These are phyloP conservation scores for Monoplex corrugatus DNA, from an alignment of 2,888 invertebrate species.

Conservation along the genomic window DNA sequence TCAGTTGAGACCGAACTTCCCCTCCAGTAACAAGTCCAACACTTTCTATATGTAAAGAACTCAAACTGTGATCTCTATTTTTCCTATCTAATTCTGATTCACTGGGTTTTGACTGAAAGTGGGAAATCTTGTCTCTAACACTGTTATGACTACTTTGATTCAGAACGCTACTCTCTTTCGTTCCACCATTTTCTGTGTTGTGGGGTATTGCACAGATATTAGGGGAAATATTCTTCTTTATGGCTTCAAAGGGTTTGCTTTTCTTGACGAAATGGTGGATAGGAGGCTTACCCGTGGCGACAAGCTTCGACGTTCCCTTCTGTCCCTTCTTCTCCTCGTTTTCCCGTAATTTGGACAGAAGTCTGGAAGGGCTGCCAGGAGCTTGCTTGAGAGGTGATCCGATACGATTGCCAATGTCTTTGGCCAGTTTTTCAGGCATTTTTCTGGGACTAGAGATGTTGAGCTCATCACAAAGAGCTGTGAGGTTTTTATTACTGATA, in stretches of 20 bases:
- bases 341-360: conserved; percentile 71
- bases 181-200: neutral
- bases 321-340: conserved; percentile 70
- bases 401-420: conserved; percentile 74
- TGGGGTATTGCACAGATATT: neutral
- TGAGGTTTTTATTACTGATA: neutral
- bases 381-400: conserved; percentile 69
- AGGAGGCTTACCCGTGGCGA: conserved; percentile 67
- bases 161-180: neutral
- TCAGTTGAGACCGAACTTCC: neutral
- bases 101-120: conserved; percentile 50
- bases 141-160: neutral
- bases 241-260: conserved; percentile 41
- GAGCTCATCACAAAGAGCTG: neutral
- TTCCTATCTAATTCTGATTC: neutral
- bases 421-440: conserved; percentile 73
- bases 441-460: conserved; percentile 69
- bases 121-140: conserved; percentile 9
- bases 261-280: conserved; percentile 57
- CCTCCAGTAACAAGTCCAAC: neutral
- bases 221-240: neutral
- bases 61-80: neutral
- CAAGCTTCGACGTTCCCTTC: conserved; percentile 65
- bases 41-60: conserved; percentile 3
- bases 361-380: conserved; percentile 70